Base-by-base conservation (phyloP, 2,113 vertebrate genomes). In the Serilophus lunatus region DNA sequence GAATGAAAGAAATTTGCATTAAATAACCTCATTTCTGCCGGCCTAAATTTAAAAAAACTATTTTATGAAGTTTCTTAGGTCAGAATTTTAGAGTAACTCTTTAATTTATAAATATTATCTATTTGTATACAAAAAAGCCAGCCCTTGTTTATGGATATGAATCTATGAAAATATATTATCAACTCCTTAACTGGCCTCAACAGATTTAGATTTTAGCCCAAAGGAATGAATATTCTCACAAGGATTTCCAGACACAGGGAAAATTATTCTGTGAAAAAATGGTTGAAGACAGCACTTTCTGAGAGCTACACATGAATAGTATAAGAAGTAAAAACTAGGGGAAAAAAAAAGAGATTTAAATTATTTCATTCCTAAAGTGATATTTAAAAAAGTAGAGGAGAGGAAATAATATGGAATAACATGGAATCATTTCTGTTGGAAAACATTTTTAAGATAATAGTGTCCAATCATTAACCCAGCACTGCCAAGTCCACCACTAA, bases 11-110 rank as follows among this genome's bases (percentile, higher is more conserved):
- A 4, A 86, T 66, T 81, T 83, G 3, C 25, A 59, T 63, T 70
- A 74, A 78, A 69, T 15, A 54, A 25, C 3, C 2, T 81, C 4
- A 54, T 23, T 81, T 2, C 1, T 0, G 0, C 6, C 66, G 23
- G 74, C 29, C 3, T 40, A 31, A 60, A 82, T 80, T 69, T 12
- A 11, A 77, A 79, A 77, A 79, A 82, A 10, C 1, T 69, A n/a
- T 49, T 81, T 89, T 10, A 17, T 42, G 12, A 50, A 66, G 3
- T 57, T 51, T 74, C 15, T 53, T 82, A 77, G 13, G 6, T 77
- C 29, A 82, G 20, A 71, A 10, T 92, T 82, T n/a, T 7, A 23
- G 16, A 69, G 1, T 13, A 42, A 13, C 5, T 81, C 28, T 54
- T 64, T 53, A 68, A 49, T 75, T 81, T 68, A 82, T 53, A 80